Evolutionary conservation across 2,113 vertebrate genomes (phyloP).

Genomic region (Himantopus leucocephalus): DNA sequence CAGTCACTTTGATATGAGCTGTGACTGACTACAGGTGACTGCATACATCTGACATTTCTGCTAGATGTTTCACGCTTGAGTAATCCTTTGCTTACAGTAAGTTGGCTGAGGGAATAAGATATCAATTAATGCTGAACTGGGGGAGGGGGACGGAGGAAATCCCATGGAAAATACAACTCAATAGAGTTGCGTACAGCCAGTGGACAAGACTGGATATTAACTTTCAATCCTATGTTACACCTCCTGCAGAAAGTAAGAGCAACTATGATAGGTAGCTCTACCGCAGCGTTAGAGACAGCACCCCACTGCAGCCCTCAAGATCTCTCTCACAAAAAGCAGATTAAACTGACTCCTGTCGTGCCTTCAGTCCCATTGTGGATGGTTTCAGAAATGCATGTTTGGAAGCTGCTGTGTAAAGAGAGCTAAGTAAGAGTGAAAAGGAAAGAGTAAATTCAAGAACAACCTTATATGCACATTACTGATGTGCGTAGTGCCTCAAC

Average conservation of each 20-base stretch:
- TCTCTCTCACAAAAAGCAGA: background rate
- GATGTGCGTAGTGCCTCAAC: background rate
- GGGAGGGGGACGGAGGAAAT: background rate
- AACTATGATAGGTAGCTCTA: fast-evolving
- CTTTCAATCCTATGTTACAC: background rate
- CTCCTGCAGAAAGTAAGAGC: background rate
- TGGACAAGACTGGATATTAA: background rate
- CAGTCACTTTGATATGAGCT: background rate
- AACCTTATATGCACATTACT: fast-evolving
- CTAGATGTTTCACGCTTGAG: background rate
- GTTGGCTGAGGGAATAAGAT: background rate
- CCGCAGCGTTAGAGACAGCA: background rate
- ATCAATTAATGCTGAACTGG: background rate
- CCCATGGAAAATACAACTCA: background rate
- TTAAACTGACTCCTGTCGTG: background rate
- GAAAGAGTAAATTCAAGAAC: background rate
- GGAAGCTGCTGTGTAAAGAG: background rate
- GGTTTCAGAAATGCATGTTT: background rate
- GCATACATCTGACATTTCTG: background rate
- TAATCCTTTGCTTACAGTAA: background rate
- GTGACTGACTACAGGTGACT: background rate
- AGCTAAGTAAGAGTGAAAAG: background rate
- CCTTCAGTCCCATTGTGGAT: fast-evolving
- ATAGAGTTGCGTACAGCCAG: background rate
- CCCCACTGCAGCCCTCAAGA: background rate